Evolutionary conservation across 2,113 vertebrate species (phyloP).

Genomic region (Eidolon helvum): DNA sequence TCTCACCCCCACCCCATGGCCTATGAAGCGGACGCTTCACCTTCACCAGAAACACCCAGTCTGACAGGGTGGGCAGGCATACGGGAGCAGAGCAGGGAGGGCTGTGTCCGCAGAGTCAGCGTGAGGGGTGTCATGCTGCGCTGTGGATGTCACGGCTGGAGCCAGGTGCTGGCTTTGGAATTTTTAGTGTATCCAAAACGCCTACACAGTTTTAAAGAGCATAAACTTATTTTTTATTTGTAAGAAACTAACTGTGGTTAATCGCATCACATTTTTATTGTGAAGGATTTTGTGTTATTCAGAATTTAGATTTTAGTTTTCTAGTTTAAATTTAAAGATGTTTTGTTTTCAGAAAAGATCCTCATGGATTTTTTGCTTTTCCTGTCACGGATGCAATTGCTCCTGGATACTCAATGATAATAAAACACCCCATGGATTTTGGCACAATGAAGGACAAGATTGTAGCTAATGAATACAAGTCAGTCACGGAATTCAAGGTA

Average conservation of each 20-base stretch:
- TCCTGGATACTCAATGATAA: conserved; percentile 98
- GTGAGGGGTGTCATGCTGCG: fast-evolving
- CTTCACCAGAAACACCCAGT: not conserved
- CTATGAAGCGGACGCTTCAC: not conserved
- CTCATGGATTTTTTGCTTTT: conserved; percentile 97
- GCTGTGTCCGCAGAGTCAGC: fast-evolving
- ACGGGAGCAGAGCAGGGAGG: fast-evolving
- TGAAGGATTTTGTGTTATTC: not conserved
- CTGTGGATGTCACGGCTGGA: not conserved
- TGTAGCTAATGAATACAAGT: conserved; percentile 94
- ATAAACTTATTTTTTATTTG: not conserved
- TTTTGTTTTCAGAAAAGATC: conserved; percentile 91
- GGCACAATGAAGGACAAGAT: conserved; percentile 99
- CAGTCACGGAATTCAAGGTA: conserved; percentile 98
- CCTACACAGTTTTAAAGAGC: too few relatives aligned
- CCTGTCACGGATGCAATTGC: conserved; percentile 98
- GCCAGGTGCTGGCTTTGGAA: not conserved
- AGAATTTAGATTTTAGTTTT: not conserved
- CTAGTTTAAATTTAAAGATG: conserved; percentile 12
- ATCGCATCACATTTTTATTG: not conserved
- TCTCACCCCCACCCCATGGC: not conserved
- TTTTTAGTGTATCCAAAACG: not conserved
- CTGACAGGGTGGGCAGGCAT: not conserved
- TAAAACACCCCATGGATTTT: conserved; percentile 99
- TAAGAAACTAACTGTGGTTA: not conserved